These are phyloP conservation scores for Macrobrachium nipponense DNA, from an alignment of 1,140 invertebrate species.

Conservation along the genomic window DNA sequence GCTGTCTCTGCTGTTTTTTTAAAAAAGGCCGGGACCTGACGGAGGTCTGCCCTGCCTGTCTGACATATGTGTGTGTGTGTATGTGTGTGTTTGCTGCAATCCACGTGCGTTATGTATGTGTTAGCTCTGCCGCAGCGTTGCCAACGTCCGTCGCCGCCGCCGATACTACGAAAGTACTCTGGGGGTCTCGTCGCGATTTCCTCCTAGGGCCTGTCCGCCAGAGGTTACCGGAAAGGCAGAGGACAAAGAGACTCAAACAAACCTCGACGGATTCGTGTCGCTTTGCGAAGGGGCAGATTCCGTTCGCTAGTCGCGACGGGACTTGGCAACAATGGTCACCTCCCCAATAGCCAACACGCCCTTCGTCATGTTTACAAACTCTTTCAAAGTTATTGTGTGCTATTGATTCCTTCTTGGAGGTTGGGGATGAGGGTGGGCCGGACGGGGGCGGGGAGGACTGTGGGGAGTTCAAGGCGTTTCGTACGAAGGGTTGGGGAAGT, in stretches of 20 bases:
- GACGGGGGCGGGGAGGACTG: background rate
- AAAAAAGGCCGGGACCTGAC: too few relatives aligned
- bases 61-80: background rate
- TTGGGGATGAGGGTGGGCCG: slow-evolving; percentile 22
- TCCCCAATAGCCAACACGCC: slow-evolving; percentile 38
- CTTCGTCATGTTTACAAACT: slow-evolving; percentile 49
- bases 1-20: too few relatives aligned
- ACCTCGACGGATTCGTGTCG: background rate
- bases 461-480: background rate
- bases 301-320: background rate
- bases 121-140: background rate
- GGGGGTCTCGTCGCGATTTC: background rate
- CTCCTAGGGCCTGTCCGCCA: background rate
- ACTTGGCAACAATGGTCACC: slow-evolving; percentile 45
- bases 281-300: background rate
- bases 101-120: background rate
- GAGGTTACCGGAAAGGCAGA: background rate
- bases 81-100: background rate
- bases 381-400: slow-evolving; percentile 56
- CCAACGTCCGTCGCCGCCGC: slow-evolving; percentile 1
- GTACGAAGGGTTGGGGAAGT: background rate
- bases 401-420: slow-evolving; percentile 54
- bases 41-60: too few relatives aligned
- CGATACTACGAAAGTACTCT: background rate
- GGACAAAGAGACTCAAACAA: background rate